Conservation (phyloP, 2,113 vertebrate species). For the Cryptotis parvus region DNA sequence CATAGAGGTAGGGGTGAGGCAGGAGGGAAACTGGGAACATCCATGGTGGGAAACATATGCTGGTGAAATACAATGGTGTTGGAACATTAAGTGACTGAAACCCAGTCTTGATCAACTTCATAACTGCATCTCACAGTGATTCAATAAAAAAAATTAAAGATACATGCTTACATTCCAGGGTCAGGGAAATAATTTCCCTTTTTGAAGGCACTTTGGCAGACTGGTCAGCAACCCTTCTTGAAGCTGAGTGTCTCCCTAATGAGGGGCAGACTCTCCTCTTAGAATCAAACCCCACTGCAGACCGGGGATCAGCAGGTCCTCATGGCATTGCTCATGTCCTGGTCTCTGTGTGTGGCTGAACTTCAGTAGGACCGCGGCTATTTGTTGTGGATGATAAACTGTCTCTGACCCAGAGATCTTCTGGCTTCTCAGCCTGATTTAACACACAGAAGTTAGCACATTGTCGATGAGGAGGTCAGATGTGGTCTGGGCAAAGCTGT, state of each 20-base stretch:
- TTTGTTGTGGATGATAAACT: not conserved
- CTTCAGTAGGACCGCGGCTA: too few species aligned
- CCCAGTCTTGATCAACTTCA: too few species aligned
- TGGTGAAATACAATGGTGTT: too few species aligned
- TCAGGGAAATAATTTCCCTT: not conserved
- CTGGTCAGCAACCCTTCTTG: not conserved
- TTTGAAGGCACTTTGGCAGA: not conserved
- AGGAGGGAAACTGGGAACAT: too few species aligned
- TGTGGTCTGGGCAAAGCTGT: not conserved
- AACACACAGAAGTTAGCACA: not conserved
- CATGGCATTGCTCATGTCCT: too few species aligned
- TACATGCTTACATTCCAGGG: not conserved
- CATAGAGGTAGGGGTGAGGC: too few species aligned
- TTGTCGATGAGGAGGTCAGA: not conserved
- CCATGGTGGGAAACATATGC: too few species aligned
- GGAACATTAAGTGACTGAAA: too few species aligned
- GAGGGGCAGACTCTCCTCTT: not conserved
- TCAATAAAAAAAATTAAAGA: too few species aligned
- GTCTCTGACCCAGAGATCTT: not conserved
- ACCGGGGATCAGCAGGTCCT: too few species aligned
- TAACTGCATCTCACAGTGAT: too few species aligned
- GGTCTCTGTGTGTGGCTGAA: too few species aligned
- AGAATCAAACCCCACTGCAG: not conserved
- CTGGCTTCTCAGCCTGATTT: not conserved
- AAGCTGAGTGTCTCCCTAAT: not conserved